A percentile compares a stretch with the other conserved stretches of the same genome.
Evolutionary conservation across 1,140 invertebrate species (phyloP).

Genomic region (Drosophila fuyamai): DNA sequence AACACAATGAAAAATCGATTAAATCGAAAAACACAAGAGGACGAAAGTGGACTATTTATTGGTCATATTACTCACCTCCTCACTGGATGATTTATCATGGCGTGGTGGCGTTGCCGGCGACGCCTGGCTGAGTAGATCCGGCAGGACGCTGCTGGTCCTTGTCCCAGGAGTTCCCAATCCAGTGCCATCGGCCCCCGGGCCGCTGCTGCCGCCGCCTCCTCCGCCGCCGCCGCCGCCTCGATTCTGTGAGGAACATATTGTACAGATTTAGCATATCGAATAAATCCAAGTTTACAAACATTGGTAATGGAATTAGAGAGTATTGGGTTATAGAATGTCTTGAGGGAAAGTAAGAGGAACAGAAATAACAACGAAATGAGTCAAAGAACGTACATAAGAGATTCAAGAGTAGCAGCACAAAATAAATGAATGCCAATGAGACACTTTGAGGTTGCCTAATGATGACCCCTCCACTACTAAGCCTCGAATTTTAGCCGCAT

Average conservation of each 20-base stretch:
- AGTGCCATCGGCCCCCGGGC: constrained; percentile 86
- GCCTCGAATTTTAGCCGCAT: constrained; percentile 22
- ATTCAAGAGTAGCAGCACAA: constrained; percentile 50
- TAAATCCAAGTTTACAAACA: not conserved
- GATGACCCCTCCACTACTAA: constrained; percentile 37
- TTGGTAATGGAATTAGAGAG: constrained; percentile 31
- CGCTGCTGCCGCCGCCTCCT: constrained; percentile 84
- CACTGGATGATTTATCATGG: constrained; percentile 96
- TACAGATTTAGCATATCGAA: constrained; percentile 4
- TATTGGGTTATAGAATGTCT: constrained; percentile 33
- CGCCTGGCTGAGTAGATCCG: constrained; percentile 95
- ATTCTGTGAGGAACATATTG: constrained; percentile 85
- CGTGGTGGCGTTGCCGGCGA: constrained; percentile 93
- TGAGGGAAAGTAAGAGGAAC: constrained; percentile 25
- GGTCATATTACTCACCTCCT: constrained; percentile 91
- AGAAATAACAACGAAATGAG: constrained; percentile 37
- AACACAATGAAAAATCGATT: constrained; percentile 69
- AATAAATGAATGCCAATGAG: constrained; percentile 79
- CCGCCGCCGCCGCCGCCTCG: constrained; percentile 88
- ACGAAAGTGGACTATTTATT: constrained; percentile 30
- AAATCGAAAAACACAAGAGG: constrained; percentile 30
- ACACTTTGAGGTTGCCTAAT: constrained; percentile 54
- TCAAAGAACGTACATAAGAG: constrained; percentile 21
- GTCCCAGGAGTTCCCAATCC: constrained; percentile 90
- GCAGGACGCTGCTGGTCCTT: constrained; percentile 95